These are phyloP conservation scores for Myotis findleyi DNA, from an alignment of 2,797 vertebrate genomes.

Conservation along the genomic window DNA sequence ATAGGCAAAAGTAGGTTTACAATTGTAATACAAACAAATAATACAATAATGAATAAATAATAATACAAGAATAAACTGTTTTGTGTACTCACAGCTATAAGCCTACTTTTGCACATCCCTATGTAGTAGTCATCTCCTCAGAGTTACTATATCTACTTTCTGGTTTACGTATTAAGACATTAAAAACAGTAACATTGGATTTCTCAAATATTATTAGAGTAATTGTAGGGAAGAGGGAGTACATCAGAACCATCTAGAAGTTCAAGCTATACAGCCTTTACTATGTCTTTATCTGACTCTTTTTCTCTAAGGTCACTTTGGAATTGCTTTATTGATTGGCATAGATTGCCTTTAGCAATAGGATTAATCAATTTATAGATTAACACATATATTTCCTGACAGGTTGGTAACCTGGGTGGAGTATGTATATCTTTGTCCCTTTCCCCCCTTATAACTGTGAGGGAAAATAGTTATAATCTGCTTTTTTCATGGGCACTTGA, in stretches of 20 bases:
- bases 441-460: not conserved
- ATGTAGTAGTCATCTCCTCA: not conserved
- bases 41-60: too few species aligned
- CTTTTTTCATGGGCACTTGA: not conserved
- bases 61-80: too few species aligned
- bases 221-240: not conserved
- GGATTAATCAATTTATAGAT: not conserved
- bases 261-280: not conserved
- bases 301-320: slow-evolving; percentile 5
- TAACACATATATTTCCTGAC: not conserved
- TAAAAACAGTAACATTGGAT: not conserved
- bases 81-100: too few species aligned
- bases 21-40: too few species aligned
- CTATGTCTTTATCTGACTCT: not conserved
- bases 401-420: not conserved
- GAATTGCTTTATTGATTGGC: slow-evolving; percentile 6
- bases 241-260: not conserved
- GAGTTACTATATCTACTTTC: not conserved
- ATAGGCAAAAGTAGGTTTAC: too few species aligned
- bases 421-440: not conserved
- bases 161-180: slow-evolving; percentile 6
- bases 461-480: not conserved
- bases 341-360: not conserved
- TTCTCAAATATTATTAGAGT: slow-evolving; percentile 2
- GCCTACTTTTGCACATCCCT: too few species aligned